Conservation (phyloP, 2,888 invertebrate species). For the Cephus runcator region DNA sequence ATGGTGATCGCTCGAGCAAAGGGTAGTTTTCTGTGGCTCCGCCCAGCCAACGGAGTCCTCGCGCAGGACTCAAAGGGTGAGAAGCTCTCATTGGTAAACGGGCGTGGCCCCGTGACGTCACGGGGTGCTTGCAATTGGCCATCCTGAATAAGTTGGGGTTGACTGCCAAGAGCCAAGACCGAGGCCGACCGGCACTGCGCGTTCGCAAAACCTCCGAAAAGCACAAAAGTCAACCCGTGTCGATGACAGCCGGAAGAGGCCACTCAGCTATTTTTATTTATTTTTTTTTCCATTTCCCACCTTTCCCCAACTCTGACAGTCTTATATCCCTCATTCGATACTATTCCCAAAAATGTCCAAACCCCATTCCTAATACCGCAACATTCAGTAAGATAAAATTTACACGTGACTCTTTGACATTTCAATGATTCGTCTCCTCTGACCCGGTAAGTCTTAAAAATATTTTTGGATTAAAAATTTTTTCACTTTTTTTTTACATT, state of each 20-base stretch:
- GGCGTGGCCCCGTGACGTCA: conserved; percentile 36
- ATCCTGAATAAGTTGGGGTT: conserved; percentile 8
- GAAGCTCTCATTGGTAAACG: conserved; percentile 36
- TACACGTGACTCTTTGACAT: background rate
- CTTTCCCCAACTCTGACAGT: background rate
- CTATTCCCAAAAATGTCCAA: background rate
- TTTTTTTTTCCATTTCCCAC: background rate
- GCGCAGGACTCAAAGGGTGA: conserved; percentile 3
- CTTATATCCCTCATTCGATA: background rate
- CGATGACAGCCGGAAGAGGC: conserved; percentile 1
- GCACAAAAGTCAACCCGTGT: conserved; percentile 19
- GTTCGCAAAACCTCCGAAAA: conserved; percentile 2
- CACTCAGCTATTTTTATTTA: background rate
- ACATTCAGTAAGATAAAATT: background rate
- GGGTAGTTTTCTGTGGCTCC: conserved; percentile 18
- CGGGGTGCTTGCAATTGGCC: conserved; percentile 41
- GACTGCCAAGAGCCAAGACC: background rate
- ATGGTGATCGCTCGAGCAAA: conserved; percentile 19
- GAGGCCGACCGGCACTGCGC: background rate
- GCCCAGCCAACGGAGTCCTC: conserved; percentile 17
- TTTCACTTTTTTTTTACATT: background rate
- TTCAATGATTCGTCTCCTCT: background rate
- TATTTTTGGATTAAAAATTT: background rate
- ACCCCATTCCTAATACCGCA: background rate
- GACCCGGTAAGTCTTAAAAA: background rate